A percentile compares a stretch with the other conserved stretches of the same genome.
phyloP scores from a whole-genome alignment of 2,888 invertebrate species.

The Cosmopolites sordidus region DNA sequence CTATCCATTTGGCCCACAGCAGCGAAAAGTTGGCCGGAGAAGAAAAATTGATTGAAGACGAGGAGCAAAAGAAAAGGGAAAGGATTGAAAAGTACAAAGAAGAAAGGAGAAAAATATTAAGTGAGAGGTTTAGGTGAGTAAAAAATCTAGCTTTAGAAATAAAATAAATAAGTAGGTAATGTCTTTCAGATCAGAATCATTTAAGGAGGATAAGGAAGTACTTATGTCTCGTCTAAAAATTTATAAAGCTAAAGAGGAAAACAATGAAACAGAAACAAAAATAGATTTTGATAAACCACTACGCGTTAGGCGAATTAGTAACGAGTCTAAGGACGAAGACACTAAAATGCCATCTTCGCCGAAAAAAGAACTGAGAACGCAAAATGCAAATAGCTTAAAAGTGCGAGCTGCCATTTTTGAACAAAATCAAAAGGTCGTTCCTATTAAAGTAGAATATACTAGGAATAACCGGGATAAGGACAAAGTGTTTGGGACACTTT shows the following conservation, averaged over 20 bases:
- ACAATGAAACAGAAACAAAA: constrained; percentile 10
- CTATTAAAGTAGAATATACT: constrained; percentile 20
- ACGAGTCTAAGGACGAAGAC: constrained; percentile 11
- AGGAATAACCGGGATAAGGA: constrained; percentile 7
- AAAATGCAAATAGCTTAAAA: constrained; percentile 33
- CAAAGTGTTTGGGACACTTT: neutral
- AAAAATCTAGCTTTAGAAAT: too few relatives aligned
- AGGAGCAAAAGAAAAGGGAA: constrained; percentile 62
- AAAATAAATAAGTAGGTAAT: too few relatives aligned
- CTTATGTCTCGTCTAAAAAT: constrained; percentile 51
- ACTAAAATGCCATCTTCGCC: constrained; percentile 6
- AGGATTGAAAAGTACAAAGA: constrained; percentile 88
- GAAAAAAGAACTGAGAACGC: constrained; percentile 21
- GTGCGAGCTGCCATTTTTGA: constrained; percentile 41
- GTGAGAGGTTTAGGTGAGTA: constrained; percentile 66
- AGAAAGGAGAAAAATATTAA: constrained; percentile 76
- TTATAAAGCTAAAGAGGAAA: constrained; percentile 36
- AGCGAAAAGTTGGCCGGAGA: constrained; percentile 35
- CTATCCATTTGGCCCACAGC: constrained; percentile 42
- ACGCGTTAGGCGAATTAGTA: constrained; percentile 31
- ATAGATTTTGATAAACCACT: constrained; percentile 17
- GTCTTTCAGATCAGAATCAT: constrained; percentile 69
- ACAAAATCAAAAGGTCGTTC: constrained; percentile 32
- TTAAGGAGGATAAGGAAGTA: constrained; percentile 59
- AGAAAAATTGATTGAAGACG: constrained; percentile 30